These are phyloP conservation scores for Notechis scutatus DNA, from an alignment of 2,113 vertebrate genomes.

Conservation along the genomic window DNA sequence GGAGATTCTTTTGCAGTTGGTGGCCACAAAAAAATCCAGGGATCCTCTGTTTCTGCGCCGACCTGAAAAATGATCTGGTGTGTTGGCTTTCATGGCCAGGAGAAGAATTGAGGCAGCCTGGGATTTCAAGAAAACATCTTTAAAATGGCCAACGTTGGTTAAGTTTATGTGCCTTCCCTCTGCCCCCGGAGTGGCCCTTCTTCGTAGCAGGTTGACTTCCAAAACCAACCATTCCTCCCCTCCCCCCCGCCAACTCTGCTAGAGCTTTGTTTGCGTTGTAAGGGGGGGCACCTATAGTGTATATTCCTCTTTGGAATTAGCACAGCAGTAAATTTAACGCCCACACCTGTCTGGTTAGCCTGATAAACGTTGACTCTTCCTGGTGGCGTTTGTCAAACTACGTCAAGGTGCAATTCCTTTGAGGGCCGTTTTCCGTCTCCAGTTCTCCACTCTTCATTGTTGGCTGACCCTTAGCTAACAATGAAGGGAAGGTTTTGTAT, in stretches of 20 bases:
- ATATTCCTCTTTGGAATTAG: background rate
- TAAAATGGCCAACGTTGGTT: background rate
- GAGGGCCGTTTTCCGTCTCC: background rate
- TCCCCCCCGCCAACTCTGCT: too few relatives aligned
- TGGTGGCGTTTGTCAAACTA: background rate
- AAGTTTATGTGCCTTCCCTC: background rate
- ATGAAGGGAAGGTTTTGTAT: background rate
- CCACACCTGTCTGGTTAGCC: background rate
- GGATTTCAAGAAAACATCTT: background rate
- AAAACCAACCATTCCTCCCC: fast-evolving
- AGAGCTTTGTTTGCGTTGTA: background rate
- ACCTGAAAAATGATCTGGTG: background rate
- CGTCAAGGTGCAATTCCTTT: background rate
- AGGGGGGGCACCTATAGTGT: background rate
- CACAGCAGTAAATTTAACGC: background rate
- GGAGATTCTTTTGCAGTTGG: background rate
- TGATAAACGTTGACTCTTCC: background rate
- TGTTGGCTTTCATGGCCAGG: background rate
- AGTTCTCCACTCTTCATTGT: background rate
- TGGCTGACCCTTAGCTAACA: background rate
- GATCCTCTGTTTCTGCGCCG: background rate
- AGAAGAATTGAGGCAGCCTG: background rate
- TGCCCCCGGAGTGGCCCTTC: background rate
- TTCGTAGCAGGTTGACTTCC: background rate
- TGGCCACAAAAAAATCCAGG: background rate